A percentile compares a stretch with the other conserved stretches of the same genome.
phyloP scores from a whole-genome alignment of 2,888 invertebrate genomes.

The Cephus rjabovi region DNA sequence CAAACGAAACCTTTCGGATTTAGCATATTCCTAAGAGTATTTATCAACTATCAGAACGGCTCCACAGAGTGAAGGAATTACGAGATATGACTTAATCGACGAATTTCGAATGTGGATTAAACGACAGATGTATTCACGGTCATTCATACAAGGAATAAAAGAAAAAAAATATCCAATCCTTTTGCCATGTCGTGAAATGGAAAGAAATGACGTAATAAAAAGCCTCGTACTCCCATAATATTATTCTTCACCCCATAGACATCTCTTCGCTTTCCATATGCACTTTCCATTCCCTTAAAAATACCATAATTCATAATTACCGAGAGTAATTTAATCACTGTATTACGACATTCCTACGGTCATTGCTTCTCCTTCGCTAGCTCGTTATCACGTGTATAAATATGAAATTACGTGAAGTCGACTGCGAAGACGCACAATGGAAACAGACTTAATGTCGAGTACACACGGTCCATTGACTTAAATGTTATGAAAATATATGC shows the following conservation, averaged over 20 bases:
- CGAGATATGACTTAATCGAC: not conserved
- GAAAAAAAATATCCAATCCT: not conserved
- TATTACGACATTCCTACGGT: constrained; percentile 22
- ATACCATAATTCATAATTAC: constrained; percentile 31
- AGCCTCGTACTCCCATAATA: constrained; percentile 9
- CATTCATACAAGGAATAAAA: not conserved
- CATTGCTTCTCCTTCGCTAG: constrained; percentile 19
- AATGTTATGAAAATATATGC: not conserved
- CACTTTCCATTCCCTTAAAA: not conserved
- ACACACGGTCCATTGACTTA: not conserved
- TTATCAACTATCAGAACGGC: not conserved
- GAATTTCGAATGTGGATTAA: not conserved
- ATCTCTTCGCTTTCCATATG: not conserved
- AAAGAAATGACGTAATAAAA: constrained; percentile 3
- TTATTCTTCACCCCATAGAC: not conserved
- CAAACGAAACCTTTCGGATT: not conserved
- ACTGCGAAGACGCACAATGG: not conserved
- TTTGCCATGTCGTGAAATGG: not conserved
- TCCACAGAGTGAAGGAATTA: not conserved
- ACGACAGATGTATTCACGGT: not conserved
- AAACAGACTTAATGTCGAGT: not conserved
- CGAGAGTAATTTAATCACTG: constrained; percentile 31
- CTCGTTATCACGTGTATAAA: constrained; percentile 24
- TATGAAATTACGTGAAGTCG: constrained; percentile 4
- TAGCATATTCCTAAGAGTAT: not conserved